A percentile compares a stretch with the other conserved stretches of the same genome.
Evolutionary conservation across 2,888 invertebrate genomes (phyloP).

Genomic region (Molanna angustata): DNA sequence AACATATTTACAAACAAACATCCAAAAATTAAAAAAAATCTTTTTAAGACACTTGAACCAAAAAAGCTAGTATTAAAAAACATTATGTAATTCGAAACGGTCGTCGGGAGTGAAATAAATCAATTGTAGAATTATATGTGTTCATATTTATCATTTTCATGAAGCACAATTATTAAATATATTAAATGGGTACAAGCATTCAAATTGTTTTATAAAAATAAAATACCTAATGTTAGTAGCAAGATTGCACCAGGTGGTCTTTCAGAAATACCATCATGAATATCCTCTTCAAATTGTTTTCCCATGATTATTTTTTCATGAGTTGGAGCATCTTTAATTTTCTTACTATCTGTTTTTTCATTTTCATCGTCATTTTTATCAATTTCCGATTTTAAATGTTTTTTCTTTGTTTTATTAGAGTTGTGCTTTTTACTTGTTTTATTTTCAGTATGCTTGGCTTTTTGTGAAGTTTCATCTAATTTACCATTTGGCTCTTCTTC

Average conservation of each 20-base stretch:
- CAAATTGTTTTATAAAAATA: no score
- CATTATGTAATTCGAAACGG: no score
- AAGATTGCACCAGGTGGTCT: slow-evolving; percentile 78
- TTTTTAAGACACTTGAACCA: no score
- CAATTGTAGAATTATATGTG: no score
- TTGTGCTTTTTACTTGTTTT: slow-evolving; percentile 28
- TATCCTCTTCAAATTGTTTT: slow-evolving; percentile 38
- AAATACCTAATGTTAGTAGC: slow-evolving; percentile 73
- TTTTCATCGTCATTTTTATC: slow-evolving; percentile 38
- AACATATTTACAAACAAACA: no score
- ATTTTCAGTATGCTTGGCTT: slow-evolving; percentile 29
- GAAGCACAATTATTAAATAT: no score
- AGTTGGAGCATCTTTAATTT: slow-evolving; percentile 37
- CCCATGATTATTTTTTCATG: slow-evolving; percentile 28
- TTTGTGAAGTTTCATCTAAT: slow-evolving; percentile 16
- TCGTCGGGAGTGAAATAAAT: no score
- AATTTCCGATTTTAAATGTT: slow-evolving; percentile 25
- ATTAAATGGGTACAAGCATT: no score
- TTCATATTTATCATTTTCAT: no score
- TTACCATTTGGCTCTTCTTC: slow-evolving; percentile 25
- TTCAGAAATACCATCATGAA: slow-evolving; percentile 64
- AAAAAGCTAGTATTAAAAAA: no score
- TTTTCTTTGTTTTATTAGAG: slow-evolving; percentile 33
- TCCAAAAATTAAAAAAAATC: no score
- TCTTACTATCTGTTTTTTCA: slow-evolving; percentile 34